Conservation (phyloP, 30 jellyfish, hydroid and myxozoan genomes). For the Aurelia coerulea region DNA sequence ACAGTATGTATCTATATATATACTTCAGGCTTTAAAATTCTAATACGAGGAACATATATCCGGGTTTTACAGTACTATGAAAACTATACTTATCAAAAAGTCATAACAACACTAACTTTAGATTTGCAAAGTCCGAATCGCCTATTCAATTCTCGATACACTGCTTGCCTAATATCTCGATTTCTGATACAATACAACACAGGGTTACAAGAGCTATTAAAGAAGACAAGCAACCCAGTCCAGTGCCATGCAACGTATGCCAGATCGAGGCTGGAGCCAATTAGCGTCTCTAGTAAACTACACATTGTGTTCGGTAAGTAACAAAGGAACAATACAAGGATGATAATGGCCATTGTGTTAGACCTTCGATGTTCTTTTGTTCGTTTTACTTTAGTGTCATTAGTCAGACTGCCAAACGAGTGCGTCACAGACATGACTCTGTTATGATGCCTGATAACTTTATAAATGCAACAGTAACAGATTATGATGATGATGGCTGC, state of each 20-base stretch:
- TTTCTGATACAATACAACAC: conserved; percentile 38
- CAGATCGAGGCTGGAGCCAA: conserved; percentile 43
- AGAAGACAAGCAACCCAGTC: conserved; percentile 54
- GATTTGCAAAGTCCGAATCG: conserved; percentile 10
- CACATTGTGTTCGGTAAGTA: conserved; percentile 35
- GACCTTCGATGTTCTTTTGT: conserved; percentile 44
- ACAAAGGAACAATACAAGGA: conserved; percentile 39
- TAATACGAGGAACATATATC: too few species aligned
- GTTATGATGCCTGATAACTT: neutral
- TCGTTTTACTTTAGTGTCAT: neutral
- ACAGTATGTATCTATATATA: too few species aligned
- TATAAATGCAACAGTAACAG: conserved; percentile 23
- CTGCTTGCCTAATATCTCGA: conserved; percentile 43
- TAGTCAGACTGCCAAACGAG: neutral
- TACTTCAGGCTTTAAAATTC: too few species aligned
- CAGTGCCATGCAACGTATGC: conserved; percentile 56
- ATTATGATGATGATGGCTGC: conserved; percentile 15
- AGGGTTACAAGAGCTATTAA: conserved; percentile 66
- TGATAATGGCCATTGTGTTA: conserved; percentile 55
- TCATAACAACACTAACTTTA: neutral
- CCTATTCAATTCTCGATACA: conserved; percentile 6
- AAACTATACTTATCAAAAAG: too few species aligned
- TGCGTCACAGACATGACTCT: neutral
- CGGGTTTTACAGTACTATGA: too few species aligned
- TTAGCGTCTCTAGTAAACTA: conserved; percentile 18